Conservation (phyloP, 2,797 vertebrate species). For the Dromococcyx pavoninus region DNA sequence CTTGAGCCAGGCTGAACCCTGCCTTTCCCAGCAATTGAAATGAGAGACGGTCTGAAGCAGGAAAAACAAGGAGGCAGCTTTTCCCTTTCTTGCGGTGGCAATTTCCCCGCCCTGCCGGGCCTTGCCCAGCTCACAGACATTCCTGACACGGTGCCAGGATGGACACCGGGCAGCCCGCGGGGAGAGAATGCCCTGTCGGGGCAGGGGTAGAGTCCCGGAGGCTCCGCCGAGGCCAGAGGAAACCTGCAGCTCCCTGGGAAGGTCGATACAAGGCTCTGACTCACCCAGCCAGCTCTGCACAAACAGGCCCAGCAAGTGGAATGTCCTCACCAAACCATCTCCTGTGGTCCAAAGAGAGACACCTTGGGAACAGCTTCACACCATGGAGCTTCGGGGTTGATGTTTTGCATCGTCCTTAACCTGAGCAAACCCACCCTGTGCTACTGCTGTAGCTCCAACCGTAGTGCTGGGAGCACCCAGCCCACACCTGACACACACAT, state of each 20-base stretch:
- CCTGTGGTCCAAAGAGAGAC: accelerated
- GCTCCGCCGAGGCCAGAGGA: background rate
- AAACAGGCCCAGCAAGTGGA: background rate
- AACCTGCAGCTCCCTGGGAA: background rate
- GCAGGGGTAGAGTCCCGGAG: background rate
- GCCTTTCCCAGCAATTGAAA: slow-evolving; percentile 35
- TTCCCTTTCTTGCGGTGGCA: slow-evolving; percentile 65
- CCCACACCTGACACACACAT: background rate
- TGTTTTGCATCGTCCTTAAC: background rate
- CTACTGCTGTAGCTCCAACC: background rate
- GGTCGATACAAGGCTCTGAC: accelerated
- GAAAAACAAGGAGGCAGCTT: slow-evolving; percentile 48
- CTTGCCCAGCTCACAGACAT: slow-evolving; percentile 32
- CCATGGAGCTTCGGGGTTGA: background rate
- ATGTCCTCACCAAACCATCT: background rate
- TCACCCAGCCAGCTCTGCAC: background rate
- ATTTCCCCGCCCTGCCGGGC: slow-evolving; percentile 61
- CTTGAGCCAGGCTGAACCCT: background rate
- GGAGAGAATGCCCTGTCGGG: accelerated
- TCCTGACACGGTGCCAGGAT: background rate
- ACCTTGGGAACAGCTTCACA: accelerated
- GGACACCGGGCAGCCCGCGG: background rate
- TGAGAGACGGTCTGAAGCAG: background rate
- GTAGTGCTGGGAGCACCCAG: background rate
- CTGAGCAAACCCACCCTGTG: background rate